Evolutionary conservation across 2,797 vertebrate species (phyloP).

Genomic region (Alcedo quadribrachys): DNA sequence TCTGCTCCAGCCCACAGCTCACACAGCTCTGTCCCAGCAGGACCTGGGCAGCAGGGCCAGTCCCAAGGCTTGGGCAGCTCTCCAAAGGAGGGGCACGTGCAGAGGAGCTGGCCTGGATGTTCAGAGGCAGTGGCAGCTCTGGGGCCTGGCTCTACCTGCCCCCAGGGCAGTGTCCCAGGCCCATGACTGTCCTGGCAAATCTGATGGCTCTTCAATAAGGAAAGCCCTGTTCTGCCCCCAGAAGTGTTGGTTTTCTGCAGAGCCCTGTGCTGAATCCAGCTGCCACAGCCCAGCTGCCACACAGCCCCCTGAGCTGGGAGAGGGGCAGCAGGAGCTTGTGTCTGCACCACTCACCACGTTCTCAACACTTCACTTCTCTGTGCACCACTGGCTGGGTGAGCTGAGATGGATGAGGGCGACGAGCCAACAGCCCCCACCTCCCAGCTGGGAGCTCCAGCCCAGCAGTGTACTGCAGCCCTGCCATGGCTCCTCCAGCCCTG

Average conservation of each 20-base stretch:
- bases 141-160: fast-evolving
- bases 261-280: conserved; percentile 52
- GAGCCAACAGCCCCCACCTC: neutral
- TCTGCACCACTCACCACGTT: neutral
- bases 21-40: neutral
- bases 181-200: neutral
- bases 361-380: conserved; percentile 8
- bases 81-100: fast-evolving
- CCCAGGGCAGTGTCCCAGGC: neutral
- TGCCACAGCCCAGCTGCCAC: conserved; percentile 4
- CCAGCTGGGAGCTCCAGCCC: neutral
- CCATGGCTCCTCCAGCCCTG: no score
- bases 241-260: conserved; percentile 23
- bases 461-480: neutral
- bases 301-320: neutral
- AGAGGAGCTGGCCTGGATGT: neutral
- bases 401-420: conserved; percentile 47
- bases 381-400: neutral
- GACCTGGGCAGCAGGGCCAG: neutral
- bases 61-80: neutral
- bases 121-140: neutral
- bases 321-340: neutral
- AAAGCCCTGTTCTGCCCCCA: conserved; percentile 20
- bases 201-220: neutral
- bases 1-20: neutral